A percentile compares a stretch with the other conserved stretches of the same genome.
Evolutionary conservation across 2,888 invertebrate species (phyloP).

Genomic region (Mycalesis mineus): DNA sequence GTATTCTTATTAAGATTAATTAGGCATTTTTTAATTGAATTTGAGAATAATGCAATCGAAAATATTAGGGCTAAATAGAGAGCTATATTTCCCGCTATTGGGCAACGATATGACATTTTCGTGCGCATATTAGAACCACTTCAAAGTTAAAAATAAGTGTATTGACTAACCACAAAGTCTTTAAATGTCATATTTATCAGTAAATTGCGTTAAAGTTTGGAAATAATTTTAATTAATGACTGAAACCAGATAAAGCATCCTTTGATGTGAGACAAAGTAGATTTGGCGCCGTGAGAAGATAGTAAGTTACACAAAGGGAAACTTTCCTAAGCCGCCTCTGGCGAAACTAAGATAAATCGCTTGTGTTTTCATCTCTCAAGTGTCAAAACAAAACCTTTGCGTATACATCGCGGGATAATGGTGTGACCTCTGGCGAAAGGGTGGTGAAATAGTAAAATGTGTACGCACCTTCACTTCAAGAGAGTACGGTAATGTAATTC

Average conservation of each 20-base stretch:
- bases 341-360: constrained; percentile 46
- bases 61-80: too few species aligned
- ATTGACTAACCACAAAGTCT: too few species aligned
- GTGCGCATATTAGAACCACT: too few species aligned
- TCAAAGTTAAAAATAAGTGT: too few species aligned
- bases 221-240: neutral
- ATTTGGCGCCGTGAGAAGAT: constrained; percentile 10
- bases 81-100: too few species aligned
- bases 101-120: too few species aligned
- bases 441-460: constrained; percentile 2
- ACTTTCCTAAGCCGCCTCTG: constrained; percentile 22
- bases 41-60: too few species aligned
- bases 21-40: too few species aligned
- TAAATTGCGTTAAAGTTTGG: too few species aligned
- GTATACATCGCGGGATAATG: constrained; percentile 13
- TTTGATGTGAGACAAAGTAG: constrained; percentile 6
- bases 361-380: constrained; percentile 43
- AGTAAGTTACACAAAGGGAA: constrained; percentile 18
- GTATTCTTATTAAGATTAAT: too few species aligned
- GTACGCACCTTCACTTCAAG: neutral
- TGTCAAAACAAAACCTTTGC: constrained; percentile 47
- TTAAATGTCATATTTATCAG: too few species aligned
- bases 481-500: too few species aligned
- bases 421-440: constrained; percentile 15
- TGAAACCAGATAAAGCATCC: neutral